These are phyloP conservation scores for Heliconius hortense DNA, from an alignment of 2,888 invertebrate genomes.

Conservation along the genomic window DNA sequence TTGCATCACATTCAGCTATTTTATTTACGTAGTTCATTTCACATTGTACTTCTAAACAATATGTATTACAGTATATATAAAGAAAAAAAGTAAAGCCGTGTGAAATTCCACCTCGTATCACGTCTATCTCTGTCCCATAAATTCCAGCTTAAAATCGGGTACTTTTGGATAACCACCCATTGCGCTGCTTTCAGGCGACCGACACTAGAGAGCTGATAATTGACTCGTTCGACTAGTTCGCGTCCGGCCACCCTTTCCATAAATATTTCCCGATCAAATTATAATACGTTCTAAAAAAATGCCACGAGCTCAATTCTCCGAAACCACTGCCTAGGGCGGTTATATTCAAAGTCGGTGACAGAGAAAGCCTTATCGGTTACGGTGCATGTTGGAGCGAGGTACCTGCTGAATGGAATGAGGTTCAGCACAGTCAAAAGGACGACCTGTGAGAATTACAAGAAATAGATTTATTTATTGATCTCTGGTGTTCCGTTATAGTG, in stretches of 20 bases:
- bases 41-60: conserved; percentile 29
- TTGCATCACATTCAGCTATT: not conserved
- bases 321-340: conserved; percentile 73
- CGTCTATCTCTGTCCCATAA: conserved; percentile 65
- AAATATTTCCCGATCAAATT: conserved; percentile 82
- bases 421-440: conserved; percentile 65
- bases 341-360: conserved; percentile 68
- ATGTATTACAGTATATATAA: conserved; percentile 22
- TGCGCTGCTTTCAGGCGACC: conserved; percentile 67
- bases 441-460: conserved; percentile 78
- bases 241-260: conserved; percentile 79
- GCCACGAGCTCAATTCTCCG: conserved; percentile 76
- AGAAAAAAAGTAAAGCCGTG: conserved; percentile 54
- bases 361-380: conserved; percentile 52
- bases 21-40: conserved; percentile 5
- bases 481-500: conserved; percentile 74
- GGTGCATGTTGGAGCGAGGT: conserved; percentile 55
- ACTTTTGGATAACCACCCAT: conserved; percentile 66
- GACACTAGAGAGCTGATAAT: conserved; percentile 67
- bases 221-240: conserved; percentile 73
- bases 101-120: conserved; percentile 64
- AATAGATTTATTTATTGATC: conserved; percentile 79
- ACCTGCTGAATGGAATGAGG: conserved; percentile 73
- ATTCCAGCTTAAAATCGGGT: conserved; percentile 62
- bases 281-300: conserved; percentile 78